Percentiles rank a stretch among this genome's conserved stretches.
phyloP scores from a whole-genome alignment of 2,888 invertebrate species.

The Polydrusus tereticollis region DNA sequence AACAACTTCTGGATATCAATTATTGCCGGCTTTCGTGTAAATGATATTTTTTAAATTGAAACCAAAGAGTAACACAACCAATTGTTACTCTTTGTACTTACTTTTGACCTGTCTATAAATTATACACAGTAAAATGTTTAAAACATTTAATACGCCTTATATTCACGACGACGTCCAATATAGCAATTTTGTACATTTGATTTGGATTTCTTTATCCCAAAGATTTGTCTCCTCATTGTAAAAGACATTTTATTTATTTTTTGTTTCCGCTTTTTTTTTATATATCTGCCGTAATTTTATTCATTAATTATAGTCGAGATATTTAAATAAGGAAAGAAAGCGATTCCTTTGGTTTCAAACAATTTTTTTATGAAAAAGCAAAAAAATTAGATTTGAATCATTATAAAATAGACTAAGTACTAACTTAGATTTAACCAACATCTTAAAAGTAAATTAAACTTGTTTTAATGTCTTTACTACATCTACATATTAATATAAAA shows the following conservation, averaged over 20 bases:
- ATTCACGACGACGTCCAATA: background rate
- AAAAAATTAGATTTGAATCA: background rate
- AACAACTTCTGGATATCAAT: no score
- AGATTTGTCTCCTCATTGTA: constrained; percentile 3
- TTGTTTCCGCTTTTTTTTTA: background rate
- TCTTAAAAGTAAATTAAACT: no score
- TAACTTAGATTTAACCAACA: no score
- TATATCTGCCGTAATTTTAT: background rate
- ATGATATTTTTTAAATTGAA: no score
- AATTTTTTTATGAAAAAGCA: background rate
- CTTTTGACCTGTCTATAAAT: no score
- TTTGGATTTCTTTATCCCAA: background rate
- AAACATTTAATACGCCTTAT: background rate
- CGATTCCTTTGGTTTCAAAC: background rate
- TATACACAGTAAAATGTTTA: background rate
- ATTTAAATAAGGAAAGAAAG: no score
- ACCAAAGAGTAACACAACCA: no score
- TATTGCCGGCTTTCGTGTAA: no score
- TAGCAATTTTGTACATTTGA: background rate
- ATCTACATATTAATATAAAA: background rate
- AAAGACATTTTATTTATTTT: constrained; percentile 33
- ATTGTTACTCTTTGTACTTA: no score
- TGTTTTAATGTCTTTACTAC: background rate
- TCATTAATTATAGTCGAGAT: background rate
- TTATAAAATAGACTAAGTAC: no score